Base-by-base conservation (phyloP, 1,140 invertebrate species). In the Chironomus striatipennis region DNA sequence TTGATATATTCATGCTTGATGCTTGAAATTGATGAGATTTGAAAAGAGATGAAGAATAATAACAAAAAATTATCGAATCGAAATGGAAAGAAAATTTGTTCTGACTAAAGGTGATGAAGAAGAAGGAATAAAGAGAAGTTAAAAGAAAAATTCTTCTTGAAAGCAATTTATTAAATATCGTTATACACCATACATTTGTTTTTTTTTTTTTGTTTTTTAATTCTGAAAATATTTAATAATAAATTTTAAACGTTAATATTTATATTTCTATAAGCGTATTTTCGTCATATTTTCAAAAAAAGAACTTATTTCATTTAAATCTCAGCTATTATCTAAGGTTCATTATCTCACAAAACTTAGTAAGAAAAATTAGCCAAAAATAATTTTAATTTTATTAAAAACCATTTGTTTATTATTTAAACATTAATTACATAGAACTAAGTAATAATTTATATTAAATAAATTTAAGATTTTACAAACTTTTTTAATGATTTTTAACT, bases 201-300 rank as follows among this genome's bases (percentile, higher is more conserved):
- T 57, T 34, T n/a, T n/a, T 47, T 12, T 8, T 47, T 47, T 47
- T 43, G 5, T 5, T 43, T 43, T 57, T 57, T 57, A 57, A 57
- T 57, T 57, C 47, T 57, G 47, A 57, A 57, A 57, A 57, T 57
- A 57, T 57, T 10, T 57, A 57, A 57, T 57, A 57, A n/a, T 34
- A 34, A 34, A 34, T 34, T 34, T 57, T 57, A 57, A 57, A 57
- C 47, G 47, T 57, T 57, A 57, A 57, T 57, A 57, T 70, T n/a
- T 70, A 20, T 18, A 18, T 70, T 70, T 70, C 65, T 70, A 70
- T 70, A 70, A 70, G 65, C 65, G 65, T 70, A 70, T 70, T 70
- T 70, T 70, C 17, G 65, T 70, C 18, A 70, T 70, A 70, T 70
- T 70, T 20, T 21, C 20, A 20, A 20, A 70, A 70, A 67, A 67